Evolutionary conservation across 37 sponge, comb jelly and placozoan genomes (phyloP).

Genomic region (Hormiphora californensis): DNA sequence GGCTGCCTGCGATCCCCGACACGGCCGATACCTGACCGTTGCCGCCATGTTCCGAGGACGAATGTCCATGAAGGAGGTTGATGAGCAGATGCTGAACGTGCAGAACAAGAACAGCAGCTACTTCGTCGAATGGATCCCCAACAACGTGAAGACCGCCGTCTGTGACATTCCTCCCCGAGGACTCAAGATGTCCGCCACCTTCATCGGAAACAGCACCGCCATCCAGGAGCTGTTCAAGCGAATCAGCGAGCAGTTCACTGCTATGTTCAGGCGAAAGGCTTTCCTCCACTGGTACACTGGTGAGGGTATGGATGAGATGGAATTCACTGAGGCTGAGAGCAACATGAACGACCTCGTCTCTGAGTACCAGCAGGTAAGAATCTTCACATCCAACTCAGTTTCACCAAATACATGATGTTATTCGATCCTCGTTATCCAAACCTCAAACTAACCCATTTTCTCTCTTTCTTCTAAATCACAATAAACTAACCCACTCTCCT

Average conservation of each 20-base stretch:
- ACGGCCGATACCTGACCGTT: slow-evolving; percentile 98
- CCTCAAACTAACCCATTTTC: too few species aligned
- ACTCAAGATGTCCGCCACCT: slow-evolving; percentile 97
- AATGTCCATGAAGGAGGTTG: slow-evolving; percentile 99
- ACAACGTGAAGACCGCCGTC: slow-evolving; percentile 56
- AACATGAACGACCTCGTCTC: slow-evolving; percentile 99
- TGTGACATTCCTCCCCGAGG: slow-evolving; percentile 66
- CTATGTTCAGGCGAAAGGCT: slow-evolving; percentile 99
- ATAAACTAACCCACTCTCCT: background rate
- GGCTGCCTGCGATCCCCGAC: slow-evolving; percentile 99
- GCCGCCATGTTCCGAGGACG: slow-evolving; percentile 99
- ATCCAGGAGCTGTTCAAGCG: slow-evolving; percentile 99
- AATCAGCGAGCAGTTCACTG: slow-evolving; percentile 99
- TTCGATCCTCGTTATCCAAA: too few species aligned
- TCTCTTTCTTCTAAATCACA: too few species aligned
- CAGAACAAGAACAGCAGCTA: slow-evolving; percentile 57
- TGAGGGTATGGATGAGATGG: slow-evolving; percentile 96
- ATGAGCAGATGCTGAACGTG: slow-evolving; percentile 86
- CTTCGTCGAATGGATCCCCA: slow-evolving; percentile 56
- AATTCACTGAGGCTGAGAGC: slow-evolving; percentile 98
- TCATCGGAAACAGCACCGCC: slow-evolving; percentile 99
- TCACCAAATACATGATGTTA: too few species aligned
- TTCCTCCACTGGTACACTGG: slow-evolving; percentile 99
- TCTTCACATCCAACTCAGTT: too few species aligned
- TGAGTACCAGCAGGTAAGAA: slow-evolving; percentile 91